Evolutionary conservation across 2,888 invertebrate species (phyloP), one percentile per base, ranked within the genome.

Genomic region (Muschampia plurimacula): DNA sequence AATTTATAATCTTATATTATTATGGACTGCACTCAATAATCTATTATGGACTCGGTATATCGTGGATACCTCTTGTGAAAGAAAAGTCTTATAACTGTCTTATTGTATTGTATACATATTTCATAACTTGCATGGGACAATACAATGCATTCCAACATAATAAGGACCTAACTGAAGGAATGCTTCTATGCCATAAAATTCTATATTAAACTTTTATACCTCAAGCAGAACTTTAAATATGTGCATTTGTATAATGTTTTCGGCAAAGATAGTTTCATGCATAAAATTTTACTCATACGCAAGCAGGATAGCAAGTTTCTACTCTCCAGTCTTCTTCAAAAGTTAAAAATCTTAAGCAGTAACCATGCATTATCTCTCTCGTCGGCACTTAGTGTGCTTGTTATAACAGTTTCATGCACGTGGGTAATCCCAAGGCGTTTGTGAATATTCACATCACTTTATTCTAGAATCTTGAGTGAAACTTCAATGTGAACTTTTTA

Each of bases 361-460:
- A 71, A 71, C 71, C 73, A 71, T 72, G 76, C 73, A 73, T 63
- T 46, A 71, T 71, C 73, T 75, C 74, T 77, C 78, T 80, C 75
- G 77, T 77, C 77, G 76, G 79, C 83, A 82, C 82, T 84, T 84
- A 86, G 83, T 81, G 84, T 80, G 83, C 85, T 84, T 77, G 86
- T 84, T 86, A 84, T 82, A 86, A 84, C 80, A 86, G 82, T 86
- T 83, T 81, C 78, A 80, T 78, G 79, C 84, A 84, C 84, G 86
- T 85, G 82, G 84, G 83, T 82, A 86, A 84, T 86, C 84, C 82
- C 82, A 77, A 77, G 83, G 84, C 85, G 86, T 85, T 84, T 85
- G 80, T 90, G 89, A 90, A 90, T 91, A 91, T 91, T 89, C 89
- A 90, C 89, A 84, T 75, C 74, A 83, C 82, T 82, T 79, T 80